Base-by-base conservation (phyloP, 2,797 vertebrate species). In the Ptychadena robeensis region DNA sequence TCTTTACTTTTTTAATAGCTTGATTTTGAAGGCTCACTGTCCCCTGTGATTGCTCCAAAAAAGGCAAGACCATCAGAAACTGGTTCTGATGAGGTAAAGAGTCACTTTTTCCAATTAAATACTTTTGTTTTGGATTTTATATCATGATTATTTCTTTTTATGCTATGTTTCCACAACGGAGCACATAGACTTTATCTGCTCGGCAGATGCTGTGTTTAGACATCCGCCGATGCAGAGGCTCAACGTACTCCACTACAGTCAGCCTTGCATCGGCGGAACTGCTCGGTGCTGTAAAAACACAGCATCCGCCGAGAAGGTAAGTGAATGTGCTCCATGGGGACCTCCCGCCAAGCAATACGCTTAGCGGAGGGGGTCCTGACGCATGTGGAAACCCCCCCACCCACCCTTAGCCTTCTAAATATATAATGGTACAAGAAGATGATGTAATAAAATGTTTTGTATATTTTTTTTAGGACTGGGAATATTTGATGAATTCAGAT, bases 21-120 rank as follows among this genome's bases (percentile, higher is more conserved):
- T 32, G 96, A 97, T 88, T 96, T 98, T 91, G 98, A 99, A 94
- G 96, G 97, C 31, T 97, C 97, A 0, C 96, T 98, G 73, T 99
- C 98, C 6, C 98, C 98, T 14, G 98, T 99, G 86, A 98, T 99
- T 89, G 98, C 97, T 83, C 96, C 98, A 2, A 99, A 99, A 91
- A 99, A 99, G 88, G 96, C 98, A 44, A 94, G 98, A 15, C 96
- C 97, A 0, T 98, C 97, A 28, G 97, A 99, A 68, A 95, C 94
- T 0, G 98, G 98, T 77, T 97, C 96, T 85, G 98, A 99, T 86
- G 98, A 99, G 87, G 98, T 98, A 91, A 91, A 31, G 44, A 53
- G 44, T 53, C 18, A 8, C 15, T 6, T 53, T 3, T 53, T 22
- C 18, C 44, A 4, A 18, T 22, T 53, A 18, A n/a, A n/a, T 15